Evolutionary conservation across 2,113 vertebrate species (phyloP), one percentile per base, ranked within the genome.

Genomic region (Saguinus imperator): DNA sequence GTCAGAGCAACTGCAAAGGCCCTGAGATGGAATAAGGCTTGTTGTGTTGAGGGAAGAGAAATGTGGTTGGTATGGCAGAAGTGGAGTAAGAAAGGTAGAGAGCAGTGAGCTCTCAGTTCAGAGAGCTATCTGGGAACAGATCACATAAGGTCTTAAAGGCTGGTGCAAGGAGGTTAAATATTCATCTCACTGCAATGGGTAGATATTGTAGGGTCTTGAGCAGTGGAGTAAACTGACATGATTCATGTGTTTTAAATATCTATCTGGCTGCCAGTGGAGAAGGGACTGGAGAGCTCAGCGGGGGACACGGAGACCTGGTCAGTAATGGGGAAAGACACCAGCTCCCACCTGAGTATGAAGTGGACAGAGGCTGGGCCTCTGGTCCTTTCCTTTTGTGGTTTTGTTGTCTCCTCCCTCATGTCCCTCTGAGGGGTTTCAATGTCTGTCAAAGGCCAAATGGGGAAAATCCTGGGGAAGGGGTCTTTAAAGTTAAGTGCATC

Each of bases 11-110:
- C 3, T 18, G 66, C 5, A 12, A 21, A 91, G 68, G 13, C 11
- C 73, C 68, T 2, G 77, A 16, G 35, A 2, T 7, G 18, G 77
- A 37, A 21, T 4, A 5, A 11, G 35, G 35, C 23, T 70, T 32
- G n/a, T 50, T 11, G 17, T 5, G 9, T 48, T 4, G 37, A 72
- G 23, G 29, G 50, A 43, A 50, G 43, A 16, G 25, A 57, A 43
- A 27, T 52, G 5, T 0, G 1, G 16, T 35, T 4, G 3, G 10
- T 0, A 0, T 0, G 16, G 55, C 6, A 3, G 66, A 5, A 37
- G 21, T 1, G 77, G 13, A 52, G 8, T 0, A 0, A 50, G 16
- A 27, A 11, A 43, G 58, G 57, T 0, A 11, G 45, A 43, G 1
- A 57, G 48, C 0, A 1, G 23, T 0, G 6, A 40, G 57, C 37